A percentile compares a stretch with the other conserved stretches of the same genome.
These are phyloP conservation scores for Aphyosemion australe DNA, from an alignment of 2,113 vertebrate species.

Conservation along the genomic window DNA sequence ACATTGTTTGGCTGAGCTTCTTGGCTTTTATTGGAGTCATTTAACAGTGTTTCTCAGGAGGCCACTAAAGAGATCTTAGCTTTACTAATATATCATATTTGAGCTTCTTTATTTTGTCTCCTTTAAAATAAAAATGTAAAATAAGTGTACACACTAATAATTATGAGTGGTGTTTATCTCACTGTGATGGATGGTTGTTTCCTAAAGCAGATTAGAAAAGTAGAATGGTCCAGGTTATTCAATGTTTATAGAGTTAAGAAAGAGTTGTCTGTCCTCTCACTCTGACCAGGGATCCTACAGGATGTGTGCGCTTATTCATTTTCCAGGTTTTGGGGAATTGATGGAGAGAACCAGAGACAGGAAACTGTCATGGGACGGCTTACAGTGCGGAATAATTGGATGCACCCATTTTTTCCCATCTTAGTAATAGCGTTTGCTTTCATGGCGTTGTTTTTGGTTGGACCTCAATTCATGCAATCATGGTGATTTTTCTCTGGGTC, in stretches of 20 bases:
- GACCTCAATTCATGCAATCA: slow-evolving; percentile 80
- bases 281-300: slow-evolving; percentile 52
- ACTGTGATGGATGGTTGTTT: slow-evolving; percentile 45
- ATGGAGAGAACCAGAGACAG: slow-evolving; percentile 38
- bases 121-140: slow-evolving; percentile 43
- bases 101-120: slow-evolving; percentile 34
- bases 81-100: slow-evolving; percentile 38
- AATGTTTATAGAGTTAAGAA: slow-evolving; percentile 19
- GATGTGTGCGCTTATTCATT: slow-evolving; percentile 53
- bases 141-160: too few relatives aligned
- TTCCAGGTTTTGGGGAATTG: slow-evolving; percentile 48
- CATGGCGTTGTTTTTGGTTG: slow-evolving; percentile 58
- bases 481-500: slow-evolving; percentile 89
- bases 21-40: slow-evolving; percentile 50
- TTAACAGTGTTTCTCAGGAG: slow-evolving; percentile 44
- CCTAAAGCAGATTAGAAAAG: slow-evolving; percentile 42
- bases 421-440: slow-evolving; percentile 55
- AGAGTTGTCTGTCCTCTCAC: slow-evolving; percentile 19
- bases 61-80: slow-evolving; percentile 13
- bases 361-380: slow-evolving; percentile 35
- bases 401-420: slow-evolving; percentile 33
- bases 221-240: slow-evolving; percentile 28
- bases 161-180: slow-evolving; percentile 41
- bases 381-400: slow-evolving; percentile 51
- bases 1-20: slow-evolving; percentile 43